Conservation (phyloP, 2,888 invertebrate species). For the Drosophila antonietae region DNA sequence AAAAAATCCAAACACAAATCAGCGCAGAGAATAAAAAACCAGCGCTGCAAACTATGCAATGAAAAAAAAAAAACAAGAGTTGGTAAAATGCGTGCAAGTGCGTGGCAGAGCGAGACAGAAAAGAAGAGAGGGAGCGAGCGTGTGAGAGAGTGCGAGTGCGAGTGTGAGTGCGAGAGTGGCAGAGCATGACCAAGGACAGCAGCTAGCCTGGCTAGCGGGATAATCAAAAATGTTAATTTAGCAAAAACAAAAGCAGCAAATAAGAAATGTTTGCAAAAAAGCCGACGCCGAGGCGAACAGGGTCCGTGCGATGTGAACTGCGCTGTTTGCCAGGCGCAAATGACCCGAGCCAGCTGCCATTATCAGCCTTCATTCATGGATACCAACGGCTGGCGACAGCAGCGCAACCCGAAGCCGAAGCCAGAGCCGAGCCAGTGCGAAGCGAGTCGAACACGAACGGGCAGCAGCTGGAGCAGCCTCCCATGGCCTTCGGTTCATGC, state of each 20-base stretch:
- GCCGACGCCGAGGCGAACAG: conserved; percentile 25
- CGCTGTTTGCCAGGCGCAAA: conserved; percentile 57
- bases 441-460: conserved; percentile 23
- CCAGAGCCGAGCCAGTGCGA: conserved; percentile 11
- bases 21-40: conserved; percentile 34
- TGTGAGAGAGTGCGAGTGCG: conserved; percentile 1
- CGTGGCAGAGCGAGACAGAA: not conserved
- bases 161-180: not conserved
- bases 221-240: conserved; percentile 76
- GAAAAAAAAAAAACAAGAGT: conserved; percentile 10
- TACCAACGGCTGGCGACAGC: conserved; percentile 62
- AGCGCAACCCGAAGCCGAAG: conserved; percentile 10
- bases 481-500: conserved; percentile 47
- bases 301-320: conserved; percentile 51
- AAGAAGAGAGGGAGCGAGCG: not conserved
- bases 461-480: conserved; percentile 37
- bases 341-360: conserved; percentile 53
- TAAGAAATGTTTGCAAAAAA: conserved; percentile 54
- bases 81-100: conserved; percentile 6
- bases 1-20: conserved; percentile 49
- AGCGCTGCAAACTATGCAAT: conserved; percentile 45
- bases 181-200: conserved; percentile 36
- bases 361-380: conserved; percentile 78
- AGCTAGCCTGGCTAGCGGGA: conserved; percentile 30
- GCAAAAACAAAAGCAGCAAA: conserved; percentile 19